Conservation (phyloP, 2,888 invertebrate genomes). For the Stegophylla sp. region DNA sequence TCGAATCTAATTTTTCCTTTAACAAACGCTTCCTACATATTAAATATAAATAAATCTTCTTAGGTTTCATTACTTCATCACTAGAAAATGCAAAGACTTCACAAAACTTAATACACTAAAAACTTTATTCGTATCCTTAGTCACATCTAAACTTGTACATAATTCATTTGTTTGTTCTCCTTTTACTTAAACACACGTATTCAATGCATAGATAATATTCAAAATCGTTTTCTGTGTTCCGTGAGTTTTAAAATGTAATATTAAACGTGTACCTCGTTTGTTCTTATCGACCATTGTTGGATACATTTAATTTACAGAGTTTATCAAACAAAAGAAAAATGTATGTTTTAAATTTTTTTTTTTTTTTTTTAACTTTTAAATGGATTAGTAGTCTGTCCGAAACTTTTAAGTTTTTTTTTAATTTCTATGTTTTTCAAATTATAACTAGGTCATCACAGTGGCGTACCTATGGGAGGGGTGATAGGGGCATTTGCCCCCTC, state of each 20-base stretch:
- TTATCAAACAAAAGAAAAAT: background rate
- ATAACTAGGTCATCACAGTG: too few species aligned
- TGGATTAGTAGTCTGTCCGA: background rate
- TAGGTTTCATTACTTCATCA: background rate
- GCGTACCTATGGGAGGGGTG: too few species aligned
- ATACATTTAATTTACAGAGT: background rate
- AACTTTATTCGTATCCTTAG: background rate
- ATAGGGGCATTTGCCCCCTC: too few species aligned
- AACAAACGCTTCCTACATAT: background rate
- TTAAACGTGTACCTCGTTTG: background rate
- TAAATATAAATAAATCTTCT: background rate
- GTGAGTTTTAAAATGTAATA: background rate
- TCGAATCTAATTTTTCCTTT: background rate
- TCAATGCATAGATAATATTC: background rate
- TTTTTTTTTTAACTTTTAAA: background rate
- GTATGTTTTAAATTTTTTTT: background rate
- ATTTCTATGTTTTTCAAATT: too few species aligned
- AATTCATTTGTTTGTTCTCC: slow-evolving; percentile 8
- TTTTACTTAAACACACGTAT: background rate
- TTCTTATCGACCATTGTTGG: background rate
- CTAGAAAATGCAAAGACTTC: background rate
- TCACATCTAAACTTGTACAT: background rate
- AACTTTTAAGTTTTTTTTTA: background rate
- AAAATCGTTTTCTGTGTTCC: background rate
- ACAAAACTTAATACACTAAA: background rate